Evolutionary conservation across 92 coral and sea anemone genomes (phyloP).

Genomic region (Phymanthus crucifer): DNA sequence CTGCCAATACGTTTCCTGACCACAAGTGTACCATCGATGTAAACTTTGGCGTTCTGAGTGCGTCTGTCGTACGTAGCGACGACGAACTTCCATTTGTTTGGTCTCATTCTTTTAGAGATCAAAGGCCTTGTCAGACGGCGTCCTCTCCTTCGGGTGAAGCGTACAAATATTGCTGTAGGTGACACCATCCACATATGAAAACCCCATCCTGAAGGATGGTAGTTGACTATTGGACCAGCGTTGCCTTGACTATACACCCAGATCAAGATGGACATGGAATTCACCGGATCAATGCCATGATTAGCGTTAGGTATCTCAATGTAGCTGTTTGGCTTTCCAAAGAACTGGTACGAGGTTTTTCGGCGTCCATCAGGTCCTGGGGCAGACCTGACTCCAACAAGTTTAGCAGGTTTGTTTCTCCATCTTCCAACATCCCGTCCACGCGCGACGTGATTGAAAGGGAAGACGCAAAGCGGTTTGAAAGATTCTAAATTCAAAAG

Average conservation of each 20-base stretch:
- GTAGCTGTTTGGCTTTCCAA: constrained; percentile 70
- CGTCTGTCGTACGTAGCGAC: constrained; percentile 58
- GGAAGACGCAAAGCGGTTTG: constrained; percentile 65
- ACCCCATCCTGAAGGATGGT: constrained; percentile 66
- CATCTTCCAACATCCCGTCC: constrained; percentile 63
- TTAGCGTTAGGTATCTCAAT: constrained; percentile 70
- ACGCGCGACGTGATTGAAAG: constrained; percentile 47
- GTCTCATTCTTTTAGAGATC: constrained; percentile 39
- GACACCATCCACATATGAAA: constrained; percentile 71
- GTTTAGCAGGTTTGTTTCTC: constrained; percentile 58
- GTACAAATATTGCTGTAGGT: constrained; percentile 49
- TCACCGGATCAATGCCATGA: constrained; percentile 66
- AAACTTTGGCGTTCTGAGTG: constrained; percentile 57
- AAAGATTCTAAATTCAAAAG: constrained; percentile 20
- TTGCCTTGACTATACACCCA: constrained; percentile 68
- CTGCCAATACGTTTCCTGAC: constrained; percentile 44
- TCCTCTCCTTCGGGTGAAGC: constrained; percentile 59
- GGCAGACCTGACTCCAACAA: constrained; percentile 65
- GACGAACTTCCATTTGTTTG: constrained; percentile 61
- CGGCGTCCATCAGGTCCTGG: constrained; percentile 77
- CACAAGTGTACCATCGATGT: constrained; percentile 57
- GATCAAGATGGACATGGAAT: constrained; percentile 54
- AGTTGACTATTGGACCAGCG: constrained; percentile 71
- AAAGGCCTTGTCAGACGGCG: constrained; percentile 43
- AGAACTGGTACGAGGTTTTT: constrained; percentile 66